Base-by-base conservation (phyloP, 2,113 vertebrate species). In the Paedocypris sp. region DNA sequence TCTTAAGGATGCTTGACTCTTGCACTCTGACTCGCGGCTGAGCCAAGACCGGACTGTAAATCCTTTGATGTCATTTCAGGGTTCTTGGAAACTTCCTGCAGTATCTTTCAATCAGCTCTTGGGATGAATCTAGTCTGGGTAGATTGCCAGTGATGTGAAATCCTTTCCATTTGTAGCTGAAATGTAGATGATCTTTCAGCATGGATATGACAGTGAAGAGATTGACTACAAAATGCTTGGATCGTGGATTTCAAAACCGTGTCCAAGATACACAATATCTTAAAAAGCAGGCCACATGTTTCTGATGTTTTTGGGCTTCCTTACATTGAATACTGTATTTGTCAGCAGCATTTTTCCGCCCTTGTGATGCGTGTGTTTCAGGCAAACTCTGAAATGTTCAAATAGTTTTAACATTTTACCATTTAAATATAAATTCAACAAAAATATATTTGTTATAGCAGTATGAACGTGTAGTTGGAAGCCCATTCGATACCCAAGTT, bases 1-100 rank as follows among this genome's bases (percentile, higher is more conserved):
- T 56, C 36, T 41, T 41, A 26, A 41, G 23, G 35, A 56, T 41
- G 36, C 52, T 56, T 56, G 23, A 56, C 52, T 41, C 35, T 56
- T 56, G 52, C 33, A 25, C 50, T 36, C 12, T 10, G 48, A 51
- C 18, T 43, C 13, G n/a, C 11, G 12, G 11, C 32, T 28, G 52
- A 56, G 52, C 52, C 23, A 41, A 56, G 23, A 56, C 13, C 11
- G 6, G 19, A 26, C 35, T 56, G 22, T 56, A 56, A 54, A 54
- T 54, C 22, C 35, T 11, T 39, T 39, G 51, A 54, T 39, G 51
- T 54, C 51, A 41, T 18, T 13, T 39, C 6, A 3, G 9, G 22
- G 13, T 35, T 53, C 50, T 5, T 38, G 33, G 20, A 38, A 22
- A 38, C 50, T 28, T 39, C 51, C 51, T 54, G 51, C 35, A 39